Percentiles rank a stretch among this genome's conserved stretches.
Conservation (phyloP, 2,888 invertebrate species). For the Himalopsyche japonica region DNA sequence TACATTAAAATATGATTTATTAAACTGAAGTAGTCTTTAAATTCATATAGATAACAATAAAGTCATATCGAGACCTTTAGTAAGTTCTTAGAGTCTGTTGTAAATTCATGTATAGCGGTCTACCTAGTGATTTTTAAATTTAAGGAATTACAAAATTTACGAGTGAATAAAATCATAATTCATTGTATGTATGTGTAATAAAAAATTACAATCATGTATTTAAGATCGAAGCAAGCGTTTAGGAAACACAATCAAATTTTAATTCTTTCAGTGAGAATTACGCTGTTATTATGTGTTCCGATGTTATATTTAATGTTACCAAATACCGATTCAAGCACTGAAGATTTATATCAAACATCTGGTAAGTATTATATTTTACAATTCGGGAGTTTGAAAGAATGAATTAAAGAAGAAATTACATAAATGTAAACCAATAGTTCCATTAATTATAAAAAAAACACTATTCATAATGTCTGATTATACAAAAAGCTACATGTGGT, state of each 20-base stretch:
- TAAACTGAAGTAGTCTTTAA: background rate
- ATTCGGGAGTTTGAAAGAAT: too few relatives aligned
- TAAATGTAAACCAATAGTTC: too few relatives aligned
- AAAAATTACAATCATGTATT: background rate
- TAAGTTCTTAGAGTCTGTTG: background rate
- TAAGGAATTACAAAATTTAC: too few relatives aligned
- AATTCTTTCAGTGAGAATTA: conserved; percentile 2
- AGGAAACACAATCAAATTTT: background rate
- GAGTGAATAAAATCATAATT: background rate
- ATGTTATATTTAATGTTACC: background rate
- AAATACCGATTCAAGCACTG: background rate
- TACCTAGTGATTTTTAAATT: too few relatives aligned
- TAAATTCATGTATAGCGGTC: background rate
- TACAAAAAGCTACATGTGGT: too few relatives aligned
- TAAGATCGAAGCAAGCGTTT: background rate
- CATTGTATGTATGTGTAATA: background rate
- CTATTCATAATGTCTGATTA: too few relatives aligned
- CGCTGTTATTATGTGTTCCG: background rate
- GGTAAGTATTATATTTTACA: background rate
- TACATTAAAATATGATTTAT: background rate
- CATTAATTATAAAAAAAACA: too few relatives aligned
- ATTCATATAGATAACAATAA: background rate
- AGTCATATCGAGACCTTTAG: background rate
- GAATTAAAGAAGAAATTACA: too few relatives aligned
- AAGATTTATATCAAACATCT: background rate